Evolutionary conservation across 2,113 vertebrate species (phyloP).

Genomic region (Setophaga coronata): DNA sequence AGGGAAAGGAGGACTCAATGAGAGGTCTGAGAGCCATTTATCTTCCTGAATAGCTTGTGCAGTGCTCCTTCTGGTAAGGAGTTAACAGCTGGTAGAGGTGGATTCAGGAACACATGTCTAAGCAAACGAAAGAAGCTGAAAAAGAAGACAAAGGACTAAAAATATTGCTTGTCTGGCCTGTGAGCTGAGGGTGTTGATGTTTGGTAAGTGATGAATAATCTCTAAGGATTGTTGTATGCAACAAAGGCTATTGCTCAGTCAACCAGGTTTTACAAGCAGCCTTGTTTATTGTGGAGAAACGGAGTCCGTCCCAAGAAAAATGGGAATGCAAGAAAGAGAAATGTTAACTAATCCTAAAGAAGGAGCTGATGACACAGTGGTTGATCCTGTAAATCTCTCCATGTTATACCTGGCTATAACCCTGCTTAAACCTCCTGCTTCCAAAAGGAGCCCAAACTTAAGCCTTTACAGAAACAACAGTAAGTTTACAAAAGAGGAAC

Average conservation of each 20-base stretch:
- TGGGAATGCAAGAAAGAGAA: not conserved
- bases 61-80: not conserved
- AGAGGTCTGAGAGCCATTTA: not conserved
- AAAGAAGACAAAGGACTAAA: not conserved
- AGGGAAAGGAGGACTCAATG: not conserved
- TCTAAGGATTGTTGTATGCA: not conserved
- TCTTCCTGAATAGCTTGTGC: not conserved
- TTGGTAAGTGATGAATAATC: not conserved
- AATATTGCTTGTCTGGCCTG: not conserved
- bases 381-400: not conserved
- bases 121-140: not conserved
- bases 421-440: not conserved
- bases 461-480: not conserved
- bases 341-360: not conserved
- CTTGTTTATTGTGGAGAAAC: not conserved
- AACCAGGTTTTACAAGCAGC: not conserved
- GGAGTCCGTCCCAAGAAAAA: not conserved
- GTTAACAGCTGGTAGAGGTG: not conserved
- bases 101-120: not conserved
- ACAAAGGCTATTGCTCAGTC: not conserved
- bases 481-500: not conserved
- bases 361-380: not conserved
- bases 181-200: not conserved
- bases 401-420: not conserved
- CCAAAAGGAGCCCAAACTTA: not conserved